phyloP scores from a whole-genome alignment of 2,888 invertebrate species.

The Anthophora plumipes region DNA sequence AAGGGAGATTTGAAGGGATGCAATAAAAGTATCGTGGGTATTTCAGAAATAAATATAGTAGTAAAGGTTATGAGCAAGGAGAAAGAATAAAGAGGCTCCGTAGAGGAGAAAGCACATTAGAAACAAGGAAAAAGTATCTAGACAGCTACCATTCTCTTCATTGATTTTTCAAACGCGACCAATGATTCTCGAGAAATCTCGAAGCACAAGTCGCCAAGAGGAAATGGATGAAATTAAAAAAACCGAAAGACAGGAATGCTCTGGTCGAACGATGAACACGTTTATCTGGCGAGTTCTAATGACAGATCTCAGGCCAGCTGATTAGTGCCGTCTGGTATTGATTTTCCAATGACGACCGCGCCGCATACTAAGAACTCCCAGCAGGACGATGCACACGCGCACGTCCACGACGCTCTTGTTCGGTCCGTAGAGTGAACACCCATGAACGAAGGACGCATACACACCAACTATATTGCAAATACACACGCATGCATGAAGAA shows the following conservation, averaged over 20 bases:
- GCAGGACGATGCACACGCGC: constrained; percentile 73
- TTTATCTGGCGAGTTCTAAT: constrained; percentile 74
- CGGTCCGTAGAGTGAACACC: constrained; percentile 45
- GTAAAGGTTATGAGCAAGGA: constrained; percentile 63
- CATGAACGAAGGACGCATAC: constrained; percentile 44
- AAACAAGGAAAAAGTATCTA: constrained; percentile 38
- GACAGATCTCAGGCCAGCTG: constrained; percentile 82
- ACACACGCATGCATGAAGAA: constrained; percentile 23
- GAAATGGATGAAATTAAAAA: constrained; percentile 18
- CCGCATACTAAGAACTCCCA: constrained; percentile 72
- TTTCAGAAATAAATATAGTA: constrained; percentile 75
- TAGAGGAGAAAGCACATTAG: constrained; percentile 40
- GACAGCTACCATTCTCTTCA: not conserved
- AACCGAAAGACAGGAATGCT: constrained; percentile 12
- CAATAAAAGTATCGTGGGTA: constrained; percentile 51
- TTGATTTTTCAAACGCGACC: constrained; percentile 13
- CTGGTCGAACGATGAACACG: constrained; percentile 31
- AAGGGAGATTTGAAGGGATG: constrained; percentile 11
- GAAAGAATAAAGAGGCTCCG: constrained; percentile 54
- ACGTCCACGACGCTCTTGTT: constrained; percentile 48
- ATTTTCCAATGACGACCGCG: constrained; percentile 81
- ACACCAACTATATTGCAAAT: constrained; percentile 7
- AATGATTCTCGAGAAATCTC: constrained; percentile 9
- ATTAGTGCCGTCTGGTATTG: constrained; percentile 83
- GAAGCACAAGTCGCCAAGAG: not conserved